Evolutionary conservation across 2,888 invertebrate species (phyloP).

Genomic region (Acrobasis suavella): DNA sequence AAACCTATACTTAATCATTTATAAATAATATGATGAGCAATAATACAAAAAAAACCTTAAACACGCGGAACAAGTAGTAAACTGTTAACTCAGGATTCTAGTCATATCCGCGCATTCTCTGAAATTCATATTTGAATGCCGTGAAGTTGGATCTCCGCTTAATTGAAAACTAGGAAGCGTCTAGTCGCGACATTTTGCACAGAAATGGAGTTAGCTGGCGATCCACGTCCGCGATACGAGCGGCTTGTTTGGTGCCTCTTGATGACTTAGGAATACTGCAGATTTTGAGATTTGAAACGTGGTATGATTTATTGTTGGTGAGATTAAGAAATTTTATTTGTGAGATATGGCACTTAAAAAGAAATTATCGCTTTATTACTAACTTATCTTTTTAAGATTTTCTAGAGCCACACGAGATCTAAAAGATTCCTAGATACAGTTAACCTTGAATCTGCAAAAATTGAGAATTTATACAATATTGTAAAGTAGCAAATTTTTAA

Average conservation of each 20-base stretch:
- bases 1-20: too few species aligned
- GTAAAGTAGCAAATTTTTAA: too few species aligned
- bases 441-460: not conserved
- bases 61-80: not conserved
- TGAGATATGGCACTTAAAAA: not conserved
- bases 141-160: conserved; percentile 33
- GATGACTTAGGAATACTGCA: conserved; percentile 14
- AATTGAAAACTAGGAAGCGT: conserved; percentile 55
- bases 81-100: not conserved
- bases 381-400: not conserved
- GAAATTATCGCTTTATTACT: not conserved
- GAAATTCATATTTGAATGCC: conserved; percentile 12
- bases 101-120: conserved; percentile 1
- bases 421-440: not conserved
- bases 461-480: too few species aligned
- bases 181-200: conserved; percentile 31
- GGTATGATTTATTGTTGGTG: not conserved
- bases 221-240: conserved; percentile 44
- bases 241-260: conserved; percentile 24
- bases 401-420: too few species aligned
- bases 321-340: not conserved
- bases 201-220: conserved; percentile 37
- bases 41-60: too few species aligned
- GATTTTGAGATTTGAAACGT: conserved; percentile 5
- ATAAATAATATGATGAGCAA: too few species aligned